Evolutionary conservation across 1,140 invertebrate species (phyloP), one percentile per base, ranked within the genome.

Genomic region (Chironomus striatipennis): DNA sequence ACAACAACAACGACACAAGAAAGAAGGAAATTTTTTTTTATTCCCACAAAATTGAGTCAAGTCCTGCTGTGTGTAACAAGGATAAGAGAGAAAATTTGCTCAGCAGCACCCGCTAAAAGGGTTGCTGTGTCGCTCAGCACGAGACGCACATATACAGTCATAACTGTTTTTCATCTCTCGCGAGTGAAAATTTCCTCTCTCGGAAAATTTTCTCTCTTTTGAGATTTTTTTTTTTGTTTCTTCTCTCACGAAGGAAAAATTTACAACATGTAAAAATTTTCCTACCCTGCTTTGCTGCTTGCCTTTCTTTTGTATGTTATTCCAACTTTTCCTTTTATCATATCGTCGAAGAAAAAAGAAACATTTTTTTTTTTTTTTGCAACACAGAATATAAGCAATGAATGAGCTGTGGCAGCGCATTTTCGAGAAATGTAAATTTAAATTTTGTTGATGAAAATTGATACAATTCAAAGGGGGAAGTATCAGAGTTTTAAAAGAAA

Each of bases 71-170:
- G 47, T 12, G 47, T 57, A 57, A 57, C 47, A 57, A 57, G 47
- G 47, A 57, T 57, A n/a, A 10, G n/a, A 57, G 47, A 57, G 47
- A 57, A 15, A 57, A 57, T 12, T 34, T 34, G 24, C 47, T 12
- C 47, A n/a, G 47, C 47, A 57, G 47, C 47, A 57, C 47, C 47
- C 47, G 47, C 47, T 57, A 57, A 57, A 57, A 57, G 47, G 47
- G 47, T 57, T 57, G 47, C 47, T 57, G 24, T 2, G 1, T 2
- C 5, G 24, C 24, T 57, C 47, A n/a, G 47, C 47, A n/a, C 47
- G 12, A 57, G n/a, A 57, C 15, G 8, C 15, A 47, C 43, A 57
- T 4, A 57, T n/a, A n/a, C 24, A 57, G 12, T 57, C 4, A 57
- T 7, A 57, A 12, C 9, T n/a, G 12, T 57, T 57, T 47, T 47